Conservation (phyloP, 1,140 invertebrate species). For the Polyergus mexicanus region DNA sequence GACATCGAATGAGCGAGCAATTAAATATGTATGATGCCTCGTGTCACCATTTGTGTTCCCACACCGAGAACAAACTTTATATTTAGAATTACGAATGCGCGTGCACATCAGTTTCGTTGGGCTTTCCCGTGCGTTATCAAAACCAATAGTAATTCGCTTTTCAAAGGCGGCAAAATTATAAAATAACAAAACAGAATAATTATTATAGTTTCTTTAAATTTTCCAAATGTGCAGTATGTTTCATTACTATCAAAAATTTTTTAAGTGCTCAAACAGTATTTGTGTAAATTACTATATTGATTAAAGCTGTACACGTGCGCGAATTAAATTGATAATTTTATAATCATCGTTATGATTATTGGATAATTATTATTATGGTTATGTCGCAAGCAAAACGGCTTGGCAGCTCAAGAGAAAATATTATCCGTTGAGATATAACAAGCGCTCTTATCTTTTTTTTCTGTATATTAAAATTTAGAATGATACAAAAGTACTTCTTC, state of each 20-base stretch:
- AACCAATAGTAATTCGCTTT: slow-evolving; percentile 18
- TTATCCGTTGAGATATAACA: background rate
- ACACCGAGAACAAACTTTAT: slow-evolving; percentile 51
- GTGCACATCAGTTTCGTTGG: slow-evolving; percentile 48
- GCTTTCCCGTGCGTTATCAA: slow-evolving; percentile 9
- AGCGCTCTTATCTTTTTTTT: slow-evolving; percentile 8
- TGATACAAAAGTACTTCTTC: background rate
- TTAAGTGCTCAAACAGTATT: background rate
- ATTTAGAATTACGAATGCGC: slow-evolving; percentile 64
- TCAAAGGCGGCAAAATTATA: background rate
- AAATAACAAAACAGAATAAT: background rate
- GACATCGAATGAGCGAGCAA: background rate
- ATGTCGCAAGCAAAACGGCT: background rate
- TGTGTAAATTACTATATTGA: background rate
- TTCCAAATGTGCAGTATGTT: background rate
- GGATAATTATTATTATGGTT: background rate
- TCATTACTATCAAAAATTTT: background rate
- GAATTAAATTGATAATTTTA: background rate
- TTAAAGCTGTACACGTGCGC: background rate
- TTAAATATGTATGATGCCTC: slow-evolving; percentile 24
- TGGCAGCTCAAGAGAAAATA: background rate
- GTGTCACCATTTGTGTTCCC: slow-evolving; percentile 5
- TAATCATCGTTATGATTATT: background rate
- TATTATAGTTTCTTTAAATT: background rate
- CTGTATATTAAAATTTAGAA: background rate